Evolutionary conservation across 2,113 vertebrate species (phyloP), one percentile per base, ranked within the genome.

Genomic region (Chrysochloris asiatica): DNA sequence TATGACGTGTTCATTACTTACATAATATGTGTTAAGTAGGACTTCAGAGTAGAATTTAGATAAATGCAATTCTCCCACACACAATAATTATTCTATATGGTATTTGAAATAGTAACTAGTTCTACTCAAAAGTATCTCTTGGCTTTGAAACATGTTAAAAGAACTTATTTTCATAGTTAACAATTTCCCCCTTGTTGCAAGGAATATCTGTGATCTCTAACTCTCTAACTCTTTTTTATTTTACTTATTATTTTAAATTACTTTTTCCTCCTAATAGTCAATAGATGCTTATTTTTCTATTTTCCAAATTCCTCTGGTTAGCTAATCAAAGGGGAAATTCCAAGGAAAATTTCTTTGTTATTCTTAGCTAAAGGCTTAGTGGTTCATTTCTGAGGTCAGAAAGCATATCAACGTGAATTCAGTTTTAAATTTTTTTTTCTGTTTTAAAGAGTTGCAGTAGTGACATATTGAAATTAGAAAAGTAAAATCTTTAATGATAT

Each of bases 121-220:
- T 83, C 38, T 75, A 83, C 75, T 26, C 43, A 65, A 22, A 81
- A n/a, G 43, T 0, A 67, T 72, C 16, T 69, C 50, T 52, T 71
- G 73, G 12, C 6, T 87, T 81, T 91, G 84, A 84, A 92, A 92
- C 65, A 86, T 85, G 38, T 17, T 75, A 75, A 93, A n/a, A 79
- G 3, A 69, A 75, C 30, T 78, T 79, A 75, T n/a, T 83, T 94
- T 86, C 52, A 24, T 41, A 78, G 38, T 82, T 78, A 26, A 73
- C 13, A 48, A 79, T 76, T 92, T 71, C 41, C 4, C 17, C 16
- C 41, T 76, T 28, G 43, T 78, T 91, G 71, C 41, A 76, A 78
- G 89, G 30, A 91, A 56, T 45, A 36, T 38, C 45, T 48, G 36
- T 38, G 82, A 76, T 4, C 5, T 78, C 41, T 17, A 63, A 33